These are phyloP conservation scores for Drosophila auraria DNA, from an alignment of 1,140 invertebrate species.

Conservation along the genomic window DNA sequence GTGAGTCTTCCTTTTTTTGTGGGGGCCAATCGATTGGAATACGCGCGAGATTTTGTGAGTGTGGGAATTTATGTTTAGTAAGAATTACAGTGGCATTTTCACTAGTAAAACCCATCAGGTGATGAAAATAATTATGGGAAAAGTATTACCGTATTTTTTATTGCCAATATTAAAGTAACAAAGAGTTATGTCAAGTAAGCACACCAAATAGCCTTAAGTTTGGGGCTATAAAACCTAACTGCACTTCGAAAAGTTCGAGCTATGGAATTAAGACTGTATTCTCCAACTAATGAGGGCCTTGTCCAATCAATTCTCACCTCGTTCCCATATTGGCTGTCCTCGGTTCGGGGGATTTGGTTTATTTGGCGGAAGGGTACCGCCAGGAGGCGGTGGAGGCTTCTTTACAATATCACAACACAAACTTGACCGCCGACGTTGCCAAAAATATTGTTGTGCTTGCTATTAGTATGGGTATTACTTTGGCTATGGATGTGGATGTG, in stretches of 20 bases:
- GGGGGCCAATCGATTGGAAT: constrained; percentile 17
- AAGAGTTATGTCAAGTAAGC: no score
- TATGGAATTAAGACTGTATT: constrained; percentile 21
- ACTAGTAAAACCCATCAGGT: neutral
- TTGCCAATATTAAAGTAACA: neutral
- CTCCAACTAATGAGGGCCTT: constrained; percentile 21
- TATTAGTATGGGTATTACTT: constrained; percentile 26
- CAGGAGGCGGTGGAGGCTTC: constrained; percentile 18
- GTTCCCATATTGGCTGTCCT: constrained; percentile 19
- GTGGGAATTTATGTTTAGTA: constrained; percentile 13
- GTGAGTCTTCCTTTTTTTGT: constrained; percentile 36
- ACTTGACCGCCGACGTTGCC: constrained; percentile 74
- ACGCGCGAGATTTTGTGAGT: constrained; percentile 2
- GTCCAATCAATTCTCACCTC: constrained; percentile 38
- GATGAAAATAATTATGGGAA: no score
- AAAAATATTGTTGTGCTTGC: constrained; percentile 50
- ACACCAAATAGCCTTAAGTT: neutral
- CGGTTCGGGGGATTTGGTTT: constrained; percentile 4
- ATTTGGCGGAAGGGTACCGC: constrained; percentile 45
- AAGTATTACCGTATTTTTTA: no score
- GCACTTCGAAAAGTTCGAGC: neutral
- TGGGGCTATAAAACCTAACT: neutral
- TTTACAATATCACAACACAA: constrained; percentile 78
- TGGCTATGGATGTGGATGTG: constrained; percentile 23
- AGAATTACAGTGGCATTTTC: neutral